A percentile compares a stretch with the other conserved stretches of the same genome.
phyloP scores from a whole-genome alignment of 2,888 invertebrate species.

The Cerastis leucographa region DNA sequence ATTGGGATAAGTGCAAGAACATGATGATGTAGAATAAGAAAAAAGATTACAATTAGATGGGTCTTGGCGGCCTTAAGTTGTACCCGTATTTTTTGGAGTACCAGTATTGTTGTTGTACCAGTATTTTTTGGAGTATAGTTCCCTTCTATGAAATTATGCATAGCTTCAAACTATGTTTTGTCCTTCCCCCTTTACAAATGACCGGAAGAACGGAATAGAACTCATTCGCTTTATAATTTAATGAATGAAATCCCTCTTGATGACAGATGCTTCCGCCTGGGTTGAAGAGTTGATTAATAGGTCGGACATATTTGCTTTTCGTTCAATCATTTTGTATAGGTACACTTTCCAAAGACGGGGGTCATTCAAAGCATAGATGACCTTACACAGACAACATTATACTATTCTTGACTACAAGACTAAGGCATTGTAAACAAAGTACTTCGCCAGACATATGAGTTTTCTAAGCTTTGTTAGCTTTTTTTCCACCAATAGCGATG shows the following conservation, averaged over 20 bases:
- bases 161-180: slow-evolving; percentile 35
- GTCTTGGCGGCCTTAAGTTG: neutral
- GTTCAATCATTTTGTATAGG: slow-evolving; percentile 58
- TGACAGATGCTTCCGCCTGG: slow-evolving; percentile 80
- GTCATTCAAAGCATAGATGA: neutral
- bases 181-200: slow-evolving; percentile 61
- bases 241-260: slow-evolving; percentile 81
- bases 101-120: neutral
- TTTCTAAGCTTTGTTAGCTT: slow-evolving; percentile 9
- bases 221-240: slow-evolving; percentile 74
- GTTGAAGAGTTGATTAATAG: slow-evolving; percentile 74
- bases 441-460: neutral
- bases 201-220: slow-evolving; percentile 70
- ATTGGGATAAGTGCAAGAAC: too few species aligned
- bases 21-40: neutral
- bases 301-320: slow-evolving; percentile 65
- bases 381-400: neutral
- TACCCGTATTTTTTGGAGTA: neutral
- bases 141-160: slow-evolving; percentile 4
- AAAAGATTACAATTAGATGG: neutral
- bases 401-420: slow-evolving; percentile 8
- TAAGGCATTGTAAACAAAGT: neutral
- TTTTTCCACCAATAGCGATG: neutral
- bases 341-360: slow-evolving; percentile 14
- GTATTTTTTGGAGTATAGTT: neutral